Base-by-base conservation (phyloP, 2,113 vertebrate species). In the Equus quagga region DNA sequence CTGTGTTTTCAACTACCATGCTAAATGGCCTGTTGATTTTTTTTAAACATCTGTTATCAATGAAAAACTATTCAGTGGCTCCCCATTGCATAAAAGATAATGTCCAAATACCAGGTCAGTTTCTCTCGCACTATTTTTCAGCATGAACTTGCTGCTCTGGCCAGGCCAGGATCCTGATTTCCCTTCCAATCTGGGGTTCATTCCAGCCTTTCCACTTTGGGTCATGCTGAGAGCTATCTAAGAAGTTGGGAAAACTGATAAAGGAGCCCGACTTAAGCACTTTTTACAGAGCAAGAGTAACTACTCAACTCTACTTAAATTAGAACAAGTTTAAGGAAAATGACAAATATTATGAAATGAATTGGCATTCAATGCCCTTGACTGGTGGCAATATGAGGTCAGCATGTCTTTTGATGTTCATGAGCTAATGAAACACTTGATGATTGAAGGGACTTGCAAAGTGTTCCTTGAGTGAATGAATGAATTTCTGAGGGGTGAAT, bases 201-300 rank as follows among this genome's bases (percentile, higher is more conserved):
- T 96, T 94, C 44, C 26, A 87, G 46, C 6, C 60, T 96, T 93
- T 56, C 51, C 62, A 64, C 13, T 88, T 94, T 96, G 28, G 89
- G 70, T 89, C 76, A 81, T 69, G 33, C 6, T 58, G 65, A 84
- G 54, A 93, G 64, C 58, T 56, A 23, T 88, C 60, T 54, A 76
- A 85, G 67, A 89, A 93, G 72, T 93, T 64, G 82, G 80, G 70
- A 92, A 92, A 60, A 33, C 65, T 86, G 23, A 49, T 69, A 72
- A 84, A 93, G 72, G 44, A 96, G 89, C 17, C 91, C 64, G 31
- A 72, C 41, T 28, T 93, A 60, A 84, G 28, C 23, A 60, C 36
- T 36, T 4, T 92, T 73, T 56, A 83, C 81, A 96, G 28, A 93
- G 18, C 44, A 89, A 89, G 86, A 92, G 73, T 92, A 92, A 85